phyloP scores from a whole-genome alignment of 2,888 invertebrate genomes.

The Chalcosyrphus nemorum region DNA sequence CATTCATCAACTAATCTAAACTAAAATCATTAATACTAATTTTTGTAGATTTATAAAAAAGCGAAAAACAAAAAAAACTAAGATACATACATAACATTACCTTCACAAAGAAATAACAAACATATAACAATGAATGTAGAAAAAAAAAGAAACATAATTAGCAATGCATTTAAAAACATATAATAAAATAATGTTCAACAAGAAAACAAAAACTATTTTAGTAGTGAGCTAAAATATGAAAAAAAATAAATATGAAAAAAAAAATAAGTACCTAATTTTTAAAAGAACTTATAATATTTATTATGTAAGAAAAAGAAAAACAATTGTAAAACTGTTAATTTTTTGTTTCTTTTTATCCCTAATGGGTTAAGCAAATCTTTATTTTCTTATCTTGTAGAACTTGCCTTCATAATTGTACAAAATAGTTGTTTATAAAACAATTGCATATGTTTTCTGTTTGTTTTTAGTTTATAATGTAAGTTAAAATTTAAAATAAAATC shows the following conservation, averaged over 20 bases:
- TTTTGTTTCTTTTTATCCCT: conserved; percentile 3
- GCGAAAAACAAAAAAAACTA: neutral
- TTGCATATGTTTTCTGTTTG: conserved; percentile 18
- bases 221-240: conserved; percentile 36
- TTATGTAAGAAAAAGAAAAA: conserved; percentile 23
- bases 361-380: conserved; percentile 7
- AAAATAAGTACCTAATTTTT: conserved; percentile 68
- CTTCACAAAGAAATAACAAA: conserved; percentile 36
- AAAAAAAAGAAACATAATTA: conserved; percentile 35
- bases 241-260: conserved; percentile 25
- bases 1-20: conserved; percentile 11
- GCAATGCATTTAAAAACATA: conserved; percentile 60
- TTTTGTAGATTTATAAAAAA: conserved; percentile 67
- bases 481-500: neutral
- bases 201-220: conserved; percentile 39
- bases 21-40: conserved; percentile 13
- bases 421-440: conserved; percentile 66
- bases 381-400: conserved; percentile 52
- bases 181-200: conserved; percentile 16
- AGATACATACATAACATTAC: conserved; percentile 31
- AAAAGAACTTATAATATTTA: conserved; percentile 40
- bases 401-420: conserved; percentile 72
- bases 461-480: conserved; percentile 15
- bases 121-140: conserved; percentile 14
- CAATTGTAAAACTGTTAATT: conserved; percentile 33